Conservation (phyloP, 92 coral and sea anemone genomes). For the Plumapathes pennacea region DNA sequence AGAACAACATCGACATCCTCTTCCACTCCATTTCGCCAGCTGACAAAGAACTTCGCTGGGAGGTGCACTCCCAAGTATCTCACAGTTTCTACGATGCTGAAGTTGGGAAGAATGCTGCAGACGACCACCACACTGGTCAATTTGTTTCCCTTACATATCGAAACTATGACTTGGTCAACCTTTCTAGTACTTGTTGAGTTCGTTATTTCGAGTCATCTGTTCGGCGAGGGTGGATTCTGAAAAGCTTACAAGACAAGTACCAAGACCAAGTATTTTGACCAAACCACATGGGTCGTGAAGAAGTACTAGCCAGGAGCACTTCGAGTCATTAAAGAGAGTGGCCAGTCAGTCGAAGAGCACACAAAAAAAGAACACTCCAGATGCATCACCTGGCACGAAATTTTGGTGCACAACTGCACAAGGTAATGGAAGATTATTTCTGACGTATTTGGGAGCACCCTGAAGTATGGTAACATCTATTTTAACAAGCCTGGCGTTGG, state of each 20-base stretch:
- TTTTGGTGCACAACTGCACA: too few relatives aligned
- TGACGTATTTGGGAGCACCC: too few relatives aligned
- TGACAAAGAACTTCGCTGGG: too few relatives aligned
- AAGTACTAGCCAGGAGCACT: slow-evolving; percentile 28
- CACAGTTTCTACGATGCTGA: slow-evolving; percentile 35
- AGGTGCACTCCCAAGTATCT: slow-evolving; percentile 44
- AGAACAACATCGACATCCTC: too few relatives aligned
- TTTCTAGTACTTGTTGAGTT: slow-evolving; percentile 42
- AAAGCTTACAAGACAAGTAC: slow-evolving; percentile 39
- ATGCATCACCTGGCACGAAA: slow-evolving; percentile 45
- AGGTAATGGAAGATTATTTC: too few relatives aligned
- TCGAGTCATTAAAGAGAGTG: slow-evolving; percentile 11
- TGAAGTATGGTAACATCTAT: too few relatives aligned
- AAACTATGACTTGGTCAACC: slow-evolving; percentile 43
- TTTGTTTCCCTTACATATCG: slow-evolving; percentile 32
- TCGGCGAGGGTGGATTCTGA: slow-evolving; percentile 43
- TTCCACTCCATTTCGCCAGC: too few relatives aligned
- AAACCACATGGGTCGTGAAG: slow-evolving; percentile 38
- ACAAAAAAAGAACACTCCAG: slow-evolving; percentile 47
- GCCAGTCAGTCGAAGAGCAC: slow-evolving; percentile 41
- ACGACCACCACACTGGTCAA: slow-evolving; percentile 35
- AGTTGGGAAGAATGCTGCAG: slow-evolving; percentile 41
- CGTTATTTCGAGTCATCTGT: slow-evolving; percentile 34
- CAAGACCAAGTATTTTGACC: slow-evolving; percentile 8
- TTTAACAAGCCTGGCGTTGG: too few relatives aligned